A percentile compares a stretch with the other conserved stretches of the same genome.
Evolutionary conservation across 2,888 invertebrate species (phyloP).

Genomic region (Sinelater perroti): DNA sequence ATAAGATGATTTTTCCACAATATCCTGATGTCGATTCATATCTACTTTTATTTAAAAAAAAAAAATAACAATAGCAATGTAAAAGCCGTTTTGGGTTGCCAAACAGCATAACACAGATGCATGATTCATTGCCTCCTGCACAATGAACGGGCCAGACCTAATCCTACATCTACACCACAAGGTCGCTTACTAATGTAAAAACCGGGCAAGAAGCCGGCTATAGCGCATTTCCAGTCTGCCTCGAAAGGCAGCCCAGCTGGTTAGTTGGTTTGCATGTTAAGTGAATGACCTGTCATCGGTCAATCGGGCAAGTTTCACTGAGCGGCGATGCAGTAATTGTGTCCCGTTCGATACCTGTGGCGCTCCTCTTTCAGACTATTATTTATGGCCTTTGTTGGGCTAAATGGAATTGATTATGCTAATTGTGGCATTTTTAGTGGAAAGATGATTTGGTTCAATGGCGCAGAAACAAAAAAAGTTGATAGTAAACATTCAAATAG

Average conservation of each 20-base stretch:
- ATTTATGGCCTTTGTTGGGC: too few relatives aligned
- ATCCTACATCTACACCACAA: conserved; percentile 17
- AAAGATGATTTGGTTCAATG: too few relatives aligned
- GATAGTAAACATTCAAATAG: too few relatives aligned
- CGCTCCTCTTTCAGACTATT: too few relatives aligned
- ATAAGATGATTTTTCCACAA: too few relatives aligned
- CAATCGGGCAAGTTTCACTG: background rate
- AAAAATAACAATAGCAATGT: background rate
- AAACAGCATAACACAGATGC: background rate
- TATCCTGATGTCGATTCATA: too few relatives aligned
- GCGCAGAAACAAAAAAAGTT: too few relatives aligned
- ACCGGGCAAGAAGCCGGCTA: background rate
- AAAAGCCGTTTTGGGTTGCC: too few relatives aligned
- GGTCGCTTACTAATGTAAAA: conserved; percentile 5
- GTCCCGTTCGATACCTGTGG: background rate
- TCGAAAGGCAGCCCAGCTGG: conserved; percentile 34
- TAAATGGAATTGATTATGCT: too few relatives aligned
- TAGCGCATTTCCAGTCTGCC: conserved; percentile 20
- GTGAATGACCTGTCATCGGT: conserved; percentile 34
- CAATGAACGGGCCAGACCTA: conserved; percentile 4
- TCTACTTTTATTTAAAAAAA: background rate
- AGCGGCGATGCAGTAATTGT: background rate
- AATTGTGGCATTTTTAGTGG: too few relatives aligned
- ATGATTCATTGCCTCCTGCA: background rate
- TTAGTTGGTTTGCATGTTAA: conserved; percentile 37